Conservation (phyloP, 2,113 vertebrate genomes). For the Promerops cafer region DNA sequence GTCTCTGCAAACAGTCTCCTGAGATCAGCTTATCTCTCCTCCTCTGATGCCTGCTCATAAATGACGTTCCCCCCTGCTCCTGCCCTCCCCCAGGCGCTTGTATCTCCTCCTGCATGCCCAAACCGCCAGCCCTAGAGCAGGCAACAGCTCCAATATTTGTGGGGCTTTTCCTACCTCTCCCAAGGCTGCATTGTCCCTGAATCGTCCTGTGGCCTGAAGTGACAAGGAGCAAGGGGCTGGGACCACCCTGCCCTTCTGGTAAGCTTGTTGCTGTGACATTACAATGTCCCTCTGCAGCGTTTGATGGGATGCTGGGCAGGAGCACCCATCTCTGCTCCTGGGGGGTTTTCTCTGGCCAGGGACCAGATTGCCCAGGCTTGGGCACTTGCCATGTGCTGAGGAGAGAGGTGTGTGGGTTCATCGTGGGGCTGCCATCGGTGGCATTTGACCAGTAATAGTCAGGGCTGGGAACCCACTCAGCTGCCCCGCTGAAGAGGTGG, state of each 20-base stretch:
- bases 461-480: not conserved
- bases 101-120: not conserved
- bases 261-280: not conserved
- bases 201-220: not conserved
- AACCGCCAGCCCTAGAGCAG: accelerated
- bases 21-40: conserved; percentile 16
- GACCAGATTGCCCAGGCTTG: not conserved
- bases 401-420: not conserved
- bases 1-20: not conserved
- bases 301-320: not conserved
- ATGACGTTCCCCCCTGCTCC: not conserved
- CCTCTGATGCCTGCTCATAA: not conserved
- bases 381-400: not conserved
- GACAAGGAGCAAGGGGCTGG: not conserved
- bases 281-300: accelerated
- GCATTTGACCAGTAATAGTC: not conserved
- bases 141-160: not conserved
- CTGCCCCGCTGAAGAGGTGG: accelerated
- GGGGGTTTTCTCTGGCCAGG: not conserved
- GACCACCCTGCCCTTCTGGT: not conserved
- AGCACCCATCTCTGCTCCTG: not conserved
- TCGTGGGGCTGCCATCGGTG: not conserved
- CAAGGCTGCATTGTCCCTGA: not conserved
- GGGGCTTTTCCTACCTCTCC: not conserved
- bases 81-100: not conserved